Conservation (phyloP, 2,113 vertebrate species). For the Lophura nycthemera region DNA sequence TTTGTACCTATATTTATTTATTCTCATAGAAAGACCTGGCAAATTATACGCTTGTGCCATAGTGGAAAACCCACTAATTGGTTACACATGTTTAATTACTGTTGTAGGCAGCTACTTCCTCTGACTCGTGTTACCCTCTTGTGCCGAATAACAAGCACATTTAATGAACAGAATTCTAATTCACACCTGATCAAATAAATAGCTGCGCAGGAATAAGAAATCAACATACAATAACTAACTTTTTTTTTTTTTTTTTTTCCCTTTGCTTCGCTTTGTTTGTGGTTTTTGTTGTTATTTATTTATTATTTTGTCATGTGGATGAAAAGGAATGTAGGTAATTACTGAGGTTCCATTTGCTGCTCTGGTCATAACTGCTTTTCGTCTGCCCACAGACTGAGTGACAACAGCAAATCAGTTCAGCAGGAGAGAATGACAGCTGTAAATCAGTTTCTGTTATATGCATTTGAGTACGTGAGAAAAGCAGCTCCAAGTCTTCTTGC, state of each 20-base stretch:
- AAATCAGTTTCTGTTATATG: conserved; percentile 49
- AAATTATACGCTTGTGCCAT: conserved; percentile 93
- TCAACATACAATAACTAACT: conserved; percentile 51
- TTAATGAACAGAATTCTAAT: conserved; percentile 84
- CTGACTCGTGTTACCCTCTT: conserved; percentile 85
- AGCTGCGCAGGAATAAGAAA: conserved; percentile 71
- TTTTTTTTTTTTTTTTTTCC: conserved; percentile 22
- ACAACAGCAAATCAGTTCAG: conserved; percentile 56
- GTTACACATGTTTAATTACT: conserved; percentile 99
- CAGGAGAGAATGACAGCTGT: conserved; percentile 64
- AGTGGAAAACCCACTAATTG: conserved; percentile 92
- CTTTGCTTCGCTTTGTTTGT: neutral
- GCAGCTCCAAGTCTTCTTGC: neutral
- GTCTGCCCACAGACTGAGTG: conserved; percentile 67
- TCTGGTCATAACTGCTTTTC: conserved; percentile 68
- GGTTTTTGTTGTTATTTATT: neutral
- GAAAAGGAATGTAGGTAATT: conserved; percentile 32
- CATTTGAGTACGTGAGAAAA: conserved; percentile 37
- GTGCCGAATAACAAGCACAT: conserved; percentile 83
- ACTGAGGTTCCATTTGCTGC: conserved; percentile 45
- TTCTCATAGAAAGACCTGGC: conserved; percentile 84
- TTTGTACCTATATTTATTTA: conserved; percentile 82
- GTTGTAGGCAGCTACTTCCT: conserved; percentile 93
- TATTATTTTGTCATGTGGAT: neutral
- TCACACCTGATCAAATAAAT: conserved; percentile 92